These are phyloP conservation scores for Drosophila infuscata DNA, from an alignment of 2,888 invertebrate genomes.

Conservation along the genomic window DNA sequence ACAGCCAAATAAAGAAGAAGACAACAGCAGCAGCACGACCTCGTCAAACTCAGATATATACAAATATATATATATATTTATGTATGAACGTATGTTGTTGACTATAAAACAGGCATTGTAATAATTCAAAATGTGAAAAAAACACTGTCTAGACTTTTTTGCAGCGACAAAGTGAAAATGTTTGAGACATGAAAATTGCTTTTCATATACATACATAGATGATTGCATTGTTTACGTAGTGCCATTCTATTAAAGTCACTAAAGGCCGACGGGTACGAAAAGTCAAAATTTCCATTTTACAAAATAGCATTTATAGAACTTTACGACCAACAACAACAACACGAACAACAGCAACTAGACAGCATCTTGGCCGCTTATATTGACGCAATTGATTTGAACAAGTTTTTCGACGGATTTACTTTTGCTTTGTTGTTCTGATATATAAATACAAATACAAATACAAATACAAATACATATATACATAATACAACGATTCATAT, in stretches of 20 bases:
- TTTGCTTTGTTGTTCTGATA: conserved; percentile 54
- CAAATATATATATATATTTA: not conserved
- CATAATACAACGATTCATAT: conserved; percentile 7
- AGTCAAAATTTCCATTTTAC: conserved; percentile 58
- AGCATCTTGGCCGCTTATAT: conserved; percentile 66
- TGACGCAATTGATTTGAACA: conserved; percentile 76
- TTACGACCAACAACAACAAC: conserved; percentile 55
- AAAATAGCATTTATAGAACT: conserved; percentile 48
- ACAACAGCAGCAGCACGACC: not conserved
- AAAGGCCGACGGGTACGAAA: conserved; percentile 57
- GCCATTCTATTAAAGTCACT: conserved; percentile 65
- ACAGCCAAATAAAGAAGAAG: conserved; percentile 26
- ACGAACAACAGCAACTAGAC: conserved; percentile 31
- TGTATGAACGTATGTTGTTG: not conserved
- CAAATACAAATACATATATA: conserved; percentile 10
- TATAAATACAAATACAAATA: conserved; percentile 10
- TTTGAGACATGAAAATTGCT: conserved; percentile 39
- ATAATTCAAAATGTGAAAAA: conserved; percentile 30
- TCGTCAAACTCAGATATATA: conserved; percentile 4
- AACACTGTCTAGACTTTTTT: conserved; percentile 51
- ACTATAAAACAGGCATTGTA: conserved; percentile 26
- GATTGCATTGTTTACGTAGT: conserved; percentile 52
- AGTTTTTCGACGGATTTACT: conserved; percentile 50
- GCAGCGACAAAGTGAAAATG: conserved; percentile 5
- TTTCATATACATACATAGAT: conserved; percentile 11